Conservation (phyloP, 2,113 vertebrate genomes). For the Dipodomys stephensi region DNA sequence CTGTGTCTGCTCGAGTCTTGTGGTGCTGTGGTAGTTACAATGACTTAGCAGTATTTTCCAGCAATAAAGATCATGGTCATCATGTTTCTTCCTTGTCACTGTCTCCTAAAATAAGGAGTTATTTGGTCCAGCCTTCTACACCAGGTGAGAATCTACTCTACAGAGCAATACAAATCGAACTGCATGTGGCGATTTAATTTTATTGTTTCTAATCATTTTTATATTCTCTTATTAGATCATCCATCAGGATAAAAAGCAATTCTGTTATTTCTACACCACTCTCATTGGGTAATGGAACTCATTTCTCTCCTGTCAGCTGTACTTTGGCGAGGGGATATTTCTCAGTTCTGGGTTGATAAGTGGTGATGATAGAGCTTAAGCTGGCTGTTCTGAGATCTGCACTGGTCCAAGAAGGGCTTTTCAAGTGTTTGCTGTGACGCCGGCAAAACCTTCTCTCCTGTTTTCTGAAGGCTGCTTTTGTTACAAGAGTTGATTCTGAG, state of each 20-base stretch:
- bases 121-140: background rate
- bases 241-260: constrained; percentile 45
- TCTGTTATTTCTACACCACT: background rate
- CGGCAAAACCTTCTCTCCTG: background rate
- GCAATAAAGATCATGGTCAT: background rate
- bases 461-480: constrained; percentile 30
- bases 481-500: background rate
- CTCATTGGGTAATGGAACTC: background rate
- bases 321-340: background rate
- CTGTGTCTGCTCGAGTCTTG: background rate
- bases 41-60: background rate
- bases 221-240: constrained; percentile 55
- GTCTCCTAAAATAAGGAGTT: constrained; percentile 41
- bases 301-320: constrained; percentile 38
- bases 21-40: background rate
- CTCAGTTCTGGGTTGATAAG: background rate
- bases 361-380: too few species aligned
- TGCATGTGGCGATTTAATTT: constrained; percentile 32
- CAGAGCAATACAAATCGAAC: background rate
- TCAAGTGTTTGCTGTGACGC: background rate
- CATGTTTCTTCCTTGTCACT: constrained; percentile 1
- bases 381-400: background rate
- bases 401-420: background rate
- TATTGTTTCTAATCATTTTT: constrained; percentile 58
- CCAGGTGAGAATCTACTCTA: background rate